Evolutionary conservation across 2,888 invertebrate genomes (phyloP), one percentile per base, ranked within the genome.

Genomic region (Microdon myrmicae): DNA sequence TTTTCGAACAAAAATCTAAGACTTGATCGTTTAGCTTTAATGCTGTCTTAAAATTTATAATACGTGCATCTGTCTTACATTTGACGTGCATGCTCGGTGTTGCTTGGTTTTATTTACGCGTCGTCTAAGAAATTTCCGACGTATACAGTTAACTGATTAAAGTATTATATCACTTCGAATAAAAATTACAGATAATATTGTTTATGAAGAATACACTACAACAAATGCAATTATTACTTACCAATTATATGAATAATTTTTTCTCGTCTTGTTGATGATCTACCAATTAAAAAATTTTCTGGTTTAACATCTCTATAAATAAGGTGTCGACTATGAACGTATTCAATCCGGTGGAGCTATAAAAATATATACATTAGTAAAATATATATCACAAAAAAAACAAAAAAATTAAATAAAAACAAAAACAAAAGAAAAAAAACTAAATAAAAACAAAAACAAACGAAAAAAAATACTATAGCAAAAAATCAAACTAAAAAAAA

Each of bases 301-400:
- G 98, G 98, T 83, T 99, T 99, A 68, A 99, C 94, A 84, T 99
- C 99, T 77, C 99, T 89, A 84, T 97, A 99, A 83, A 99, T 98
- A 81, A 99, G 88, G 84, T 96, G 94, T 82, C 96, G 94, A 80
- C 94, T 93, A 85, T 99, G 99, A 77, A 99, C 98, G 85, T 96
- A 99, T 85, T 99, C 98, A 86, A 99, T 96, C 84, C 99, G 90
- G 83, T 94, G 91, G 82, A 97, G 87, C 96, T 96, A 85, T 9
- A n/a, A 16, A 2, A 32, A 13, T 13, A 41, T 41, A 28, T 39
- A 20, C 16, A 44, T 54, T 54, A 54, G 38, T 26, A 22, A 7
- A 9, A 26, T 8, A 7, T 6, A 5, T 10, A 17, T 35, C 16
- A 16, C 9, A 16, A 5, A 17, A 3, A 3, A 35, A 17, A 13